Base-by-base conservation (phyloP, 2,888 invertebrate species). In the Eristalis arbustorum region DNA sequence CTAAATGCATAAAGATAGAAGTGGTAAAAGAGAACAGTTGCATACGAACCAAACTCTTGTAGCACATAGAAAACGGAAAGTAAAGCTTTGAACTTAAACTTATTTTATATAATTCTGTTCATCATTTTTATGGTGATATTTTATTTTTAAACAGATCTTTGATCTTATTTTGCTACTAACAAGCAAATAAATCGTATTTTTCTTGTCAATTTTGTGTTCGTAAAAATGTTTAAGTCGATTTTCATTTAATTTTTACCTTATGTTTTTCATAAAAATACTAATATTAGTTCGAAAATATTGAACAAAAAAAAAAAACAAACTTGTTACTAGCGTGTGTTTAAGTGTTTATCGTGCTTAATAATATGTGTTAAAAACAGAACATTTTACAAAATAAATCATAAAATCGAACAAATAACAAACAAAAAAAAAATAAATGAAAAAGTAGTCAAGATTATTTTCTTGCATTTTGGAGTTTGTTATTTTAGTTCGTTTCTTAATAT, bases 401-500 rank as follows among this genome's bases (percentile, higher is more conserved):
- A 37, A 37, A 66, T 22, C 25, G 66, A 78, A 78, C 72, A 79
- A 73, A 72, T 72, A 78, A 78, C 71, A 78, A 78, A 78, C 69
- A 13, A 42, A 78, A 71, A 63, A 78, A 78, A 77, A 62, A 57
- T 63, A 69, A 66, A 40, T n/a, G 4, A 40, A 64, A 71, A 72
- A 59, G 31, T 8, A 49, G 3, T 42, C 14, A 72, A 66, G 28
- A 63, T n/a, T 59, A 25, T 28, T 18, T 72, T 72, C 23, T 73
- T 56, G 14, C 62, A 57, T 64, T 49, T 80, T 64, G 28, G 42
- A 63, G 68, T 71, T 73, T 74, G 57, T 83, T 74, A 42, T 72
- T 72, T 71, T 87, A 67, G 81, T 87, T 87, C 74, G 67, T 63
- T 80, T 74, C 76, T 71, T 23, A 88, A 75, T 80, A 71, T 74